Conservation (phyloP, 2,113 vertebrate species). For the Phaethon lepturus region DNA sequence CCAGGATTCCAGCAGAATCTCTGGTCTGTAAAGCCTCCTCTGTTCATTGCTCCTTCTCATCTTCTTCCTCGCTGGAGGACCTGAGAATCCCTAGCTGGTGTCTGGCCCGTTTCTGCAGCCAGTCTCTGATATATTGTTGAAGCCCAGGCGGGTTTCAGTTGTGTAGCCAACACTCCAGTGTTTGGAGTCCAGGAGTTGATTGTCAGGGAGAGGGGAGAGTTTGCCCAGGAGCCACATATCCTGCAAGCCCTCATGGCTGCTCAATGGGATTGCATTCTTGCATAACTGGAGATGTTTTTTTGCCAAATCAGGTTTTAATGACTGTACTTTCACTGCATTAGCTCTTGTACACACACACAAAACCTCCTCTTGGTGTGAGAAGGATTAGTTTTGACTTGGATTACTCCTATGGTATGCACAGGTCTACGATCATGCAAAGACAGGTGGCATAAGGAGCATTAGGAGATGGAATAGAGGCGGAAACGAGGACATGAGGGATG, state of each 20-base stretch:
- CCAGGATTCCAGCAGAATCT: not conserved
- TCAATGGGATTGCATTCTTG: not conserved
- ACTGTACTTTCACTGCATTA: not conserved
- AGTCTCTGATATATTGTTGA: not conserved
- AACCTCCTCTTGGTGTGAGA: not conserved
- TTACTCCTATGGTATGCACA: not conserved
- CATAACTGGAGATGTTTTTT: not conserved
- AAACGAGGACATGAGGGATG: rapidly evolving
- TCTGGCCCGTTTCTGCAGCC: not conserved
- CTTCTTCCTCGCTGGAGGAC: not conserved
- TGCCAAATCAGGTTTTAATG: not conserved
- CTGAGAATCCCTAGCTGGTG: not conserved
- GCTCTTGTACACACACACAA: not conserved
- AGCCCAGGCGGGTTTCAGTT: not conserved
- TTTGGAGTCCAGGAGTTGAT: not conserved
- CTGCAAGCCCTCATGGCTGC: not conserved
- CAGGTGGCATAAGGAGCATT: not conserved
- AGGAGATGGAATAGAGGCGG: not conserved
- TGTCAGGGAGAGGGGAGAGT: not conserved
- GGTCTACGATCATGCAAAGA: not conserved
- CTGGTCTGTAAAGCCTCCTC: not conserved
- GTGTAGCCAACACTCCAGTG: not conserved
- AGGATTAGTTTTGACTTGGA: not conserved
- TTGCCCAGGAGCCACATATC: not conserved
- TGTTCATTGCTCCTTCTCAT: not conserved